A percentile compares a stretch with the other conserved stretches of the same genome.
Evolutionary conservation across 2,797 vertebrate species (phyloP).

Genomic region (Holocentrus rufus): DNA sequence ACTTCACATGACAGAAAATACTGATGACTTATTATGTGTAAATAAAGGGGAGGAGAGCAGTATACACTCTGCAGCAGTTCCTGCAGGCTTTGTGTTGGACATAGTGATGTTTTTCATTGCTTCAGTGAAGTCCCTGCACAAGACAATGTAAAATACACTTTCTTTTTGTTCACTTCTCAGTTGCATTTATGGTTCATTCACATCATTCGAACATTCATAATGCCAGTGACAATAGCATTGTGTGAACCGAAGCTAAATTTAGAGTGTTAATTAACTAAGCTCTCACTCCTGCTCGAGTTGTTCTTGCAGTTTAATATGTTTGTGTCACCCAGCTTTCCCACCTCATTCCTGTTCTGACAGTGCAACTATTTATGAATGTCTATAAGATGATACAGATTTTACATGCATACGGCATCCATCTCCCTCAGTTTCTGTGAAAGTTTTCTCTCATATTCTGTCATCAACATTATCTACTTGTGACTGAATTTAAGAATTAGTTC

Average conservation of each 20-base stretch:
- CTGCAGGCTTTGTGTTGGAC: background rate
- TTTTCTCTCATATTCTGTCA: background rate
- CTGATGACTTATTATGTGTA: slow-evolving; percentile 21
- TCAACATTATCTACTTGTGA: background rate
- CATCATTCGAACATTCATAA: slow-evolving; percentile 49
- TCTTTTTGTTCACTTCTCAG: slow-evolving; percentile 5
- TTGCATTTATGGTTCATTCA: slow-evolving; percentile 46
- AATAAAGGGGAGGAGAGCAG: background rate
- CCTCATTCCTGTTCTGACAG: slow-evolving; percentile 10
- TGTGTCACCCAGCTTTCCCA: slow-evolving; percentile 32
- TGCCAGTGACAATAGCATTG: slow-evolving; percentile 53
- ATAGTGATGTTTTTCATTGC: background rate
- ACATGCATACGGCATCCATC: background rate
- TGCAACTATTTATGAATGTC: background rate
- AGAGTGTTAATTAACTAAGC: slow-evolving; percentile 69
- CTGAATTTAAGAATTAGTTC: background rate
- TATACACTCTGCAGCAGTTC: background rate
- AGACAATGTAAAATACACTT: background rate
- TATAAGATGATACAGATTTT: background rate
- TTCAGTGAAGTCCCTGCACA: background rate
- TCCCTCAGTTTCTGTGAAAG: background rate
- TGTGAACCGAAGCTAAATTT: slow-evolving; percentile 66
- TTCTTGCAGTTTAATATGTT: slow-evolving; percentile 62
- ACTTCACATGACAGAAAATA: slow-evolving; percentile 40
- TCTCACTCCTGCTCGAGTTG: slow-evolving; percentile 52